phyloP scores from a whole-genome alignment of 2,113 vertebrate genomes.

The western clawed frog (Xenopus tropicalis) region DNA sequence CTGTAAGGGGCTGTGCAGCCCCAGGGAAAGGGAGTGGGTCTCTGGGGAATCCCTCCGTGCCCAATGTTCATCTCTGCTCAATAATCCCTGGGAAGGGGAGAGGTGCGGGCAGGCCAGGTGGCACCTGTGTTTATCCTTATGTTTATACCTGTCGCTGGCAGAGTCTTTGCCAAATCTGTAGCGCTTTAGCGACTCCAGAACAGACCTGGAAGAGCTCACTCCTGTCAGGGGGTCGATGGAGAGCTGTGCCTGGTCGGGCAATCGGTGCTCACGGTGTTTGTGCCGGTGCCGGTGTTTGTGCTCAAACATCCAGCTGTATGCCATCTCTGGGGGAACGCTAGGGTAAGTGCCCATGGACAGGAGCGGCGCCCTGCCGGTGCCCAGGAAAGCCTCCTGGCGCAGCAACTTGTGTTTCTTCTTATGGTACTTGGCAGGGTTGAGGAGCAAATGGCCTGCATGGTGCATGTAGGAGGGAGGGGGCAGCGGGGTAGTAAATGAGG shows the following conservation, averaged over 20 bases:
- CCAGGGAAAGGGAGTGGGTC: slow-evolving; percentile 55
- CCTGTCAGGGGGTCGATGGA: slow-evolving; percentile 61
- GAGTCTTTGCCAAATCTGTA: slow-evolving; percentile 86
- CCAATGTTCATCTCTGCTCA: slow-evolving; percentile 72
- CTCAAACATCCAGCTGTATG: slow-evolving; percentile 86
- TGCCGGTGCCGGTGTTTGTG: slow-evolving; percentile 96
- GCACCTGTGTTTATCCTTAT: slow-evolving; percentile 75
- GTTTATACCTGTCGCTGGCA: slow-evolving; percentile 74
- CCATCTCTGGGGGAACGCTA: slow-evolving; percentile 76
- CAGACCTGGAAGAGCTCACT: slow-evolving; percentile 65
- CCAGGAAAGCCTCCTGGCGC: slow-evolving; percentile 81
- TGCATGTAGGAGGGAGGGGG: slow-evolving; percentile 74
- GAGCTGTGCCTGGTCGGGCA: slow-evolving; percentile 64
- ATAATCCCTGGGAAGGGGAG: slow-evolving; percentile 65
- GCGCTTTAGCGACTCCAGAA: slow-evolving; percentile 85
- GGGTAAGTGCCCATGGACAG: slow-evolving; percentile 79
- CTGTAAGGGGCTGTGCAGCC: slow-evolving; percentile 70
- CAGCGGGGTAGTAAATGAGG: slow-evolving; percentile 79
- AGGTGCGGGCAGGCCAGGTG: slow-evolving; percentile 71
- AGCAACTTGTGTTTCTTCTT: slow-evolving; percentile 87
- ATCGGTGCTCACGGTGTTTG: slow-evolving; percentile 86
- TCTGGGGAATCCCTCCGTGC: slow-evolving; percentile 66
- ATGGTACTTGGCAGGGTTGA: slow-evolving; percentile 92
- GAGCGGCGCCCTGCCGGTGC: slow-evolving; percentile 71
- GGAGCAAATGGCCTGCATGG: slow-evolving; percentile 84